Percentiles rank a stretch among this genome's conserved stretches.
These are phyloP conservation scores for Gari tellinella DNA, from an alignment of 2,888 invertebrate species.

Conservation along the genomic window DNA sequence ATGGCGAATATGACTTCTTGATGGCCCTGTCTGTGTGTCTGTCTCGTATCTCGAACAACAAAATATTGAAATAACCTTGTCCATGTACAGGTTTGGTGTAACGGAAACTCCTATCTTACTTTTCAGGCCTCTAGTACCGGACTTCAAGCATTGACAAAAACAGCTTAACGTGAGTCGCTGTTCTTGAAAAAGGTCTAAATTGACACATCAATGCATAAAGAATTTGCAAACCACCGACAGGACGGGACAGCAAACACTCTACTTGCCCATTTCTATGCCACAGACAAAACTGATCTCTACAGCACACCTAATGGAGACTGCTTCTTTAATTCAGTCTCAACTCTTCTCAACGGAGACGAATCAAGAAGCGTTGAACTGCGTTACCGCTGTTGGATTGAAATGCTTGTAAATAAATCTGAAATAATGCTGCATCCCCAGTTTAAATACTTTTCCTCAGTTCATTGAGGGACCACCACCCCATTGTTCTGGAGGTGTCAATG, in stretches of 20 bases:
- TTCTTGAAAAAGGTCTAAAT: background rate
- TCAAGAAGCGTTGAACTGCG: conserved; percentile 22
- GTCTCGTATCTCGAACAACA: too few relatives aligned
- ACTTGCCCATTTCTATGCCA: conserved; percentile 13
- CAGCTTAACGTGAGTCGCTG: conserved; percentile 3
- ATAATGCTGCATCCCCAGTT: conserved; percentile 2
- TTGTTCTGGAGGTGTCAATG: too few relatives aligned
- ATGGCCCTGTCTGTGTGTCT: too few relatives aligned
- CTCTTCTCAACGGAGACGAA: conserved; percentile 21
- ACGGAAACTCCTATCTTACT: too few relatives aligned
- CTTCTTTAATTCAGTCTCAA: conserved; percentile 32
- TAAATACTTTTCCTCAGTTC: too few relatives aligned
- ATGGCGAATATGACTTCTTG: too few relatives aligned
- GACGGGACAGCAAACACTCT: conserved; percentile 18
- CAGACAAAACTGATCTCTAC: background rate
- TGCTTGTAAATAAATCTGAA: conserved; percentile 14
- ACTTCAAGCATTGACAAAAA: too few relatives aligned
- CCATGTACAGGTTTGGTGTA: too few relatives aligned
- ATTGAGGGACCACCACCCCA: too few relatives aligned
- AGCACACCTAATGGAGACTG: conserved; percentile 32
- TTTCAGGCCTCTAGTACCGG: too few relatives aligned
- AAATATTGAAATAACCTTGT: too few relatives aligned
- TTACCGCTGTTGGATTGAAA: conserved; percentile 29
- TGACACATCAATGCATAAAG: background rate
- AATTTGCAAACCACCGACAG: conserved; percentile 26